Base-by-base conservation (phyloP, 1,140 invertebrate species). In the Aphelinus atriplicis region DNA sequence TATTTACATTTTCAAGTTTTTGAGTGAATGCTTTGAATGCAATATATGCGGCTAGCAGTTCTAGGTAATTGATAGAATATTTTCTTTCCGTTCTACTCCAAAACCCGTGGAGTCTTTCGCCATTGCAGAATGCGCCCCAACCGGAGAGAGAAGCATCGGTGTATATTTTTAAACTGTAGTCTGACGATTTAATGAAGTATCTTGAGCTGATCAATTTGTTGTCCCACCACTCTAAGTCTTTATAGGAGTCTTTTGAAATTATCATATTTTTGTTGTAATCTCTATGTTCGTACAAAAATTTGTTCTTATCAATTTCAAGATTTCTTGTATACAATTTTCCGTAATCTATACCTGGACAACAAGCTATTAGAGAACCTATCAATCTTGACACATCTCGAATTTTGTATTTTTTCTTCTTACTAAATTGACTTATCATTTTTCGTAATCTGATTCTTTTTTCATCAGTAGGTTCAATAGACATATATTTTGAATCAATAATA, bases 1-100 rank as follows among this genome's bases (percentile, higher is more conserved):
- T 73, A 43, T 51, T 48, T 45, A 71, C 74, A 55, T 80, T 69
- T 48, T 6, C 57, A 48, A 50, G 1, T 58, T 82, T 63, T 2
- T 50, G 69, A 43, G 80, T 82, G 73, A 85, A 84, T n/a, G 42
- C 72, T 76, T 84, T 81, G 10, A 84, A 50, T 0, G 71, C 80
- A 6, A 82, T 61, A 73, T 82, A 81, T 7, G 76, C 73, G 0
- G 84, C 81, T 43, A 81, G 4, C 1, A 84, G 55, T 75, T 85
- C 83, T 68, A 84, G 76, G 63, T 81, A 84, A 77, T 85, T 84
- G 46, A 85, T 85, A 71, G 84, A 56, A 71, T 83, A 51, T 53
- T 61, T 67, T 58, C 50, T 63, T 7, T 73, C 56, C 46, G 55
- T 7, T 2, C 43, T 10, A 42, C 46, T 61, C 71, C 78, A 75